Conservation (phyloP, 23 tunicate genomes). For the Diplosoma virens region DNA sequence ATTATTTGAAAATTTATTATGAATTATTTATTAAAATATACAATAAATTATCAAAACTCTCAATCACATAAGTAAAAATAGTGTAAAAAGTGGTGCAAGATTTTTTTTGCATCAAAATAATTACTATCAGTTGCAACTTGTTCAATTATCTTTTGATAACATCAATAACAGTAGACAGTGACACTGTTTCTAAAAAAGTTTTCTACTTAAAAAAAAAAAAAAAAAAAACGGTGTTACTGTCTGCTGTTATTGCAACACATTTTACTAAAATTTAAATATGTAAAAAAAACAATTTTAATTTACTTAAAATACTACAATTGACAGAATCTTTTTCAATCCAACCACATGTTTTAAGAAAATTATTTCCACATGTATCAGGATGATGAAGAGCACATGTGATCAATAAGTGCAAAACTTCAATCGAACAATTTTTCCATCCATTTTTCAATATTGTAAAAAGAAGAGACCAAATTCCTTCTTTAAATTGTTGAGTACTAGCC, state of each 20-base stretch:
- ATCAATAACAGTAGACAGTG: too few species aligned
- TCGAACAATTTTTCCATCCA: constrained; percentile 66
- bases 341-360: constrained; percentile 48
- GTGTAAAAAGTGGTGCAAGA: too few species aligned
- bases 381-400: constrained; percentile 28
- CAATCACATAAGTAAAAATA: too few species aligned
- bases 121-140: too few species aligned
- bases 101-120: too few species aligned
- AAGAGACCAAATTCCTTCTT: constrained; percentile 47
- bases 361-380: constrained; percentile 61
- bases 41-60: too few species aligned
- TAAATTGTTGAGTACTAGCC: constrained; percentile 44
- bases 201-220: too few species aligned
- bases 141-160: too few species aligned
- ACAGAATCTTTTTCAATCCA: constrained; percentile 60
- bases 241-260: not conserved
- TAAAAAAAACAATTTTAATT: not conserved
- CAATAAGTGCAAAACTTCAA: constrained; percentile 49
- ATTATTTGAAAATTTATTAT: too few species aligned
- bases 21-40: too few species aligned
- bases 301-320: not conserved
- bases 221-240: not conserved
- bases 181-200: too few species aligned
- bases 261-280: not conserved
- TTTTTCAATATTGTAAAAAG: constrained; percentile 13